Evolutionary conservation across 2,888 invertebrate species (phyloP), one percentile per base, ranked within the genome.

Genomic region (Steinernema carpocapsae): DNA sequence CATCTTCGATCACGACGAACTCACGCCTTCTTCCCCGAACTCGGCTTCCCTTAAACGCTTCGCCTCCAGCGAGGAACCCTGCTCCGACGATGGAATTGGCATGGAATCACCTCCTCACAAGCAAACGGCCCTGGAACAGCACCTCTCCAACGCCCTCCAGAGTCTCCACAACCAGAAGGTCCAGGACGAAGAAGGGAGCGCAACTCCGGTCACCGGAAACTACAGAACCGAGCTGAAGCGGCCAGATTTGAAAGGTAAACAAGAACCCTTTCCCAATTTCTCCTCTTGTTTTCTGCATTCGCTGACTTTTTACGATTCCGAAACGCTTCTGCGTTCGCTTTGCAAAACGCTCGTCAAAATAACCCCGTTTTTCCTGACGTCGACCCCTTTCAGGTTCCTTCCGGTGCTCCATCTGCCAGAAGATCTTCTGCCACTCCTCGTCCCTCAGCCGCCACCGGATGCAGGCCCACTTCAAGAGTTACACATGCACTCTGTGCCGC

Each of bases 391-490:
- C 78, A 85, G 85, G 85, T 1, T 74, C 79, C 14, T 85, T 84
- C 78, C 83, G 81, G 24, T 85, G 85, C 75, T 79, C 81, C 14
- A 77, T 85, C 42, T 85, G 85, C 74, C 74, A 79, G 43, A 85
- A 85, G 76, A 79, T 84, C 29, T 85, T 85, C 80, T 85, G 85
- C 70, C 85, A 85, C 74, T 84, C 84, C 51, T 84, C 84, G 2
- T 82, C 82, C 14, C 78, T 85, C 6, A 82, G 82, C 17, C 79
- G 85, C 2, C 85, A 85, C 71, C 80, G 85, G n/a, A 84, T 84
- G 85, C 85, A 85, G 71, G 82, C 84, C 7, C 85, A 85, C 70
- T 85, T 85, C 80, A 83, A 82, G 75, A 80, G 80, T 74, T 85
- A 85, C 78, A 80, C 82, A 59, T 85, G 85, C 74, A 85, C 85